Evolutionary conservation across 2,113 vertebrate genomes (phyloP).

Genomic region (Pyrgilauda ruficollis): DNA sequence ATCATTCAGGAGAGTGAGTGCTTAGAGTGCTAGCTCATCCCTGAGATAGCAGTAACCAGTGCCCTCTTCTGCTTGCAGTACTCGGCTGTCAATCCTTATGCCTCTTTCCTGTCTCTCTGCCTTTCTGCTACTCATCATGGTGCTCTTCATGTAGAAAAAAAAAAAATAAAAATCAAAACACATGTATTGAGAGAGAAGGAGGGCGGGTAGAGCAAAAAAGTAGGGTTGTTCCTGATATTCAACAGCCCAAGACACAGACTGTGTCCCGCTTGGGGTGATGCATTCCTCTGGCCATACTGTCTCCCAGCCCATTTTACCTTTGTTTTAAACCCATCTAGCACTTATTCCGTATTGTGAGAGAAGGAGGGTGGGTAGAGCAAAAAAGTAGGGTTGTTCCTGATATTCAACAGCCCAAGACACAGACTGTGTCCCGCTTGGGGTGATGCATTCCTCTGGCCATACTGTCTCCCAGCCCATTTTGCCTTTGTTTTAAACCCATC

Average conservation of each 20-base stretch:
- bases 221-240: not conserved
- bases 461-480: not conserved
- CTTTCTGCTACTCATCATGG: not conserved
- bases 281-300: not conserved
- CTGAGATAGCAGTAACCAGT: fast-evolving
- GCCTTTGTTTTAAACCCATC: not conserved
- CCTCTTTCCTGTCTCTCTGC: not conserved
- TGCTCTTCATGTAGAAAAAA: not conserved
- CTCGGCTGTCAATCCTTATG: not conserved
- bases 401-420: not conserved
- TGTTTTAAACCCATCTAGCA: not conserved
- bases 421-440: not conserved
- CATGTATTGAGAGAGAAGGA: not conserved
- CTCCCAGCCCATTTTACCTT: not conserved
- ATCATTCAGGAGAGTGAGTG: not conserved
- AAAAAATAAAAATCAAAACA: not conserved
- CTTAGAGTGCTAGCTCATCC: not conserved
- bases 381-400: not conserved
- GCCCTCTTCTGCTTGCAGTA: not conserved
- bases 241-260: not conserved
- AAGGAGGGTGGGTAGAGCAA: fast-evolving
- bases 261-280: not conserved
- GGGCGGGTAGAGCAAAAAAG: fast-evolving
- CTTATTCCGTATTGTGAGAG: not conserved
- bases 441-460: not conserved